Percentiles rank a stretch among this genome's conserved stretches.
Evolutionary conservation across 2,888 invertebrate species (phyloP).

Genomic region (Ceramica pisi): DNA sequence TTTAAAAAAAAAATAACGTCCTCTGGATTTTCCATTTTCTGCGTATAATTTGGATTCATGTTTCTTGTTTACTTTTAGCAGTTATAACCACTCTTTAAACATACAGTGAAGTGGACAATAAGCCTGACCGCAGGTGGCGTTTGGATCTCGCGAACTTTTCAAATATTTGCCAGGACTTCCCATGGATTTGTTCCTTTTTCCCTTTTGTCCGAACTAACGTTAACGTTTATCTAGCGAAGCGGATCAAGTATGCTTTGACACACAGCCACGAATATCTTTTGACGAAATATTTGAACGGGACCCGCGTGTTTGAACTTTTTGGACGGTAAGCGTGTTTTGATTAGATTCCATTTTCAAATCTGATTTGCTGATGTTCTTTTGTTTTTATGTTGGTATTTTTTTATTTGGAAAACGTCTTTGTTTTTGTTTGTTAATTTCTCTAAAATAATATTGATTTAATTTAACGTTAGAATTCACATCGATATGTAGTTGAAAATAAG

Average conservation of each 20-base stretch:
- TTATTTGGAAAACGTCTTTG: constrained; percentile 3
- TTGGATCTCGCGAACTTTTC: constrained; percentile 81
- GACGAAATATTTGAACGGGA: constrained; percentile 79
- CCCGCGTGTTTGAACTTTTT: constrained; percentile 63
- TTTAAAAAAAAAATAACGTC: no score
- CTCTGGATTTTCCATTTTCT: no score
- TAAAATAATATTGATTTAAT: no score
- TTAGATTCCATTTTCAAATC: constrained; percentile 61
- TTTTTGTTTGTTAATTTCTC: not conserved
- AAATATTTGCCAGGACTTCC: constrained; percentile 88
- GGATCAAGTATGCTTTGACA: constrained; percentile 90
- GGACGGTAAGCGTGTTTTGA: constrained; percentile 53
- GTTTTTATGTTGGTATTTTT: constrained; percentile 9
- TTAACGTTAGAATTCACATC: no score
- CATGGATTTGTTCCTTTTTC: constrained; percentile 83
- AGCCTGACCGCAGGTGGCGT: constrained; percentile 88
- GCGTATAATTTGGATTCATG: no score
- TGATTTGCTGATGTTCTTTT: constrained; percentile 45
- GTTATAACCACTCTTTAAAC: constrained; percentile 66
- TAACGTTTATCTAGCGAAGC: constrained; percentile 85
- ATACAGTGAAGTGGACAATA: constrained; percentile 79
- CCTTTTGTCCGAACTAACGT: constrained; percentile 80
- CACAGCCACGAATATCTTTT: constrained; percentile 78
- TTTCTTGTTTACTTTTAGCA: not conserved
- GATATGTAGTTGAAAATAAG: no score